These are phyloP conservation scores for Ligdia adustata DNA, from an alignment of 2,888 invertebrate species.

Conservation along the genomic window DNA sequence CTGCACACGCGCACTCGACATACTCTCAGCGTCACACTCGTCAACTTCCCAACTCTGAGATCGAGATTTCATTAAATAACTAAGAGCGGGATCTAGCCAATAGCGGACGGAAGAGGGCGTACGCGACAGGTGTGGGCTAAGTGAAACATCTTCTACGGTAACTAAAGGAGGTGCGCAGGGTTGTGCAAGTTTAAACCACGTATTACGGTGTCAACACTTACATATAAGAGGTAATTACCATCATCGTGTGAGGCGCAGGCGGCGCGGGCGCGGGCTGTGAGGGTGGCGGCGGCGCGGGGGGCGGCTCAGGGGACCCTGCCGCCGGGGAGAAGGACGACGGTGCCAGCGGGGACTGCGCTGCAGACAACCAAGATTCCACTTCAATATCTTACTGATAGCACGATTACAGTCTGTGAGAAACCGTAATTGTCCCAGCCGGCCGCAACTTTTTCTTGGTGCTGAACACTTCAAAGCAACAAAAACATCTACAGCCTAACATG, in stretches of 20 bases:
- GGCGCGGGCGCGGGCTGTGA: slow-evolving; percentile 65
- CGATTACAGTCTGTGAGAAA: not conserved
- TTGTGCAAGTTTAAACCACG: slow-evolving; percentile 78
- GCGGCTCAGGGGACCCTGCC: slow-evolving; percentile 84
- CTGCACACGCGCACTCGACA: slow-evolving; percentile 84
- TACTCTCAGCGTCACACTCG: slow-evolving; percentile 82
- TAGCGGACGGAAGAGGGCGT: slow-evolving; percentile 48
- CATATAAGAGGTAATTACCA: slow-evolving; percentile 85
- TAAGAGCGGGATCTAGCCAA: slow-evolving; percentile 44
- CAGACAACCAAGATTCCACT: slow-evolving; percentile 26
- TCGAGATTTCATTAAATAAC: slow-evolving; percentile 74
- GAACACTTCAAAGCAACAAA: slow-evolving; percentile 9
- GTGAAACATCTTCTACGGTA: slow-evolving; percentile 34
- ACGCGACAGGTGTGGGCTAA: slow-evolving; percentile 33
- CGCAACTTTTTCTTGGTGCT: slow-evolving; percentile 7
- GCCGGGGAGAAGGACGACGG: slow-evolving; percentile 83
- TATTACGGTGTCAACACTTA: slow-evolving; percentile 84
- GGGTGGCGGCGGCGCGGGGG: slow-evolving; percentile 84
- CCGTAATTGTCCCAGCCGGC: slow-evolving; percentile 4
- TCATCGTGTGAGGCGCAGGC: slow-evolving; percentile 81
- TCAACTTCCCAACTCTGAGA: slow-evolving; percentile 83
- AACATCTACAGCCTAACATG: slow-evolving; percentile 15
- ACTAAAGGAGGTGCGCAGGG: slow-evolving; percentile 70
- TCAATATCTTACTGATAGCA: not conserved
- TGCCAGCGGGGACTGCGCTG: slow-evolving; percentile 84